Conservation (phyloP, 2,797 vertebrate species). For the Anas flavirostris region DNA sequence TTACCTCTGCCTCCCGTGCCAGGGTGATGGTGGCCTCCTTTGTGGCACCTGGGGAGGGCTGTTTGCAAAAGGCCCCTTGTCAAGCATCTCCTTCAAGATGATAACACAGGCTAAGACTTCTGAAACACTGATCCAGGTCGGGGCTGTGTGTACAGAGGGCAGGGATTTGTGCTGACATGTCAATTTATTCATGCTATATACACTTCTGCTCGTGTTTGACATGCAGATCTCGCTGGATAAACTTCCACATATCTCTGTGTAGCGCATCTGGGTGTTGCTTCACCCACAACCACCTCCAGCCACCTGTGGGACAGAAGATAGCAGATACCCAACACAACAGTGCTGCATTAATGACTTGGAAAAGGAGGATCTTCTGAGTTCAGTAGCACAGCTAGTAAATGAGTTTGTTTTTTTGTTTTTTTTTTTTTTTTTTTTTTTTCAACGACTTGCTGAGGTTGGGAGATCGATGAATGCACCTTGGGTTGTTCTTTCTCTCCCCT, state of each 20-base stretch:
- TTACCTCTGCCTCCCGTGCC: background rate
- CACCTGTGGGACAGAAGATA: slow-evolving; percentile 51
- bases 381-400: background rate
- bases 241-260: slow-evolving; percentile 18
- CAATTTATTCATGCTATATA: slow-evolving; percentile 57
- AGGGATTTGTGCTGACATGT: slow-evolving; percentile 61
- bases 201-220: slow-evolving; percentile 51
- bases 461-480: background rate
- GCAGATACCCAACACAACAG: slow-evolving; percentile 2
- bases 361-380: slow-evolving; percentile 11
- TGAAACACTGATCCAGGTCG: background rate
- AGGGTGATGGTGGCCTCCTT: background rate
- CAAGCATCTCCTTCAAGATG: background rate
- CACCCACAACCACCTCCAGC: slow-evolving; percentile 62
- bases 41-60: background rate
- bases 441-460: background rate
- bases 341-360: slow-evolving; percentile 17
- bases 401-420: background rate
- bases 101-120: background rate
- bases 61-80: background rate
- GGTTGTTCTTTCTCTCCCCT: background rate
- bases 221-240: slow-evolving; percentile 68
- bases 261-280: slow-evolving; percentile 56
- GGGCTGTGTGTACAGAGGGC: slow-evolving; percentile 39
- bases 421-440: background rate